Conservation (phyloP, 2,888 invertebrate genomes). For the Hirtodrosophila duncani region DNA sequence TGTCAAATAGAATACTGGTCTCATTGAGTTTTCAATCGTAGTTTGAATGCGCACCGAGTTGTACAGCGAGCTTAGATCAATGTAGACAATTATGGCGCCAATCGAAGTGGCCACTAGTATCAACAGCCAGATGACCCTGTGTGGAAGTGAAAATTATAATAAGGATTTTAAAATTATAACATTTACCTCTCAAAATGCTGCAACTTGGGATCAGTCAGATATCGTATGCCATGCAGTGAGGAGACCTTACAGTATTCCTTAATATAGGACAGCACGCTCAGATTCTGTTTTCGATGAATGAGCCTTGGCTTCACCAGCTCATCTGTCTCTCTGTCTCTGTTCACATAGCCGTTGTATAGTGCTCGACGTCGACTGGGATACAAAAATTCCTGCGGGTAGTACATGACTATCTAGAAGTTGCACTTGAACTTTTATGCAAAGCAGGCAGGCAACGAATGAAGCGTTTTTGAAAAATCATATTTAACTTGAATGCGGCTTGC, state of each 20-base stretch:
- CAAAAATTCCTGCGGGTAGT: constrained; percentile 48
- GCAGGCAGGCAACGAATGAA: constrained; percentile 14
- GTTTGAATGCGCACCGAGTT: constrained; percentile 63
- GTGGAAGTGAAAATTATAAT: no score
- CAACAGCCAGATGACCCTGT: constrained; percentile 70
- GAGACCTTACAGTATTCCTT: constrained; percentile 65
- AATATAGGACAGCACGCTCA: constrained; percentile 46
- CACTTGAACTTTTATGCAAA: no score
- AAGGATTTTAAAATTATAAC: not conserved
- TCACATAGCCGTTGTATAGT: constrained; percentile 30
- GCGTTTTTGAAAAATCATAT: constrained; percentile 43
- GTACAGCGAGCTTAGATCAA: constrained; percentile 63
- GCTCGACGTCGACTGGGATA: constrained; percentile 45
- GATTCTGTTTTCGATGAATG: constrained; percentile 12
- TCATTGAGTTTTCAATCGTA: constrained; percentile 71
- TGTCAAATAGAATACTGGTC: constrained; percentile 64
- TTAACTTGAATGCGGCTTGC: constrained; percentile 37
- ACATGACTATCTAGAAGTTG: no score
- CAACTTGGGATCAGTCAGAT: constrained; percentile 66
- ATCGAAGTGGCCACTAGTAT: constrained; percentile 62
- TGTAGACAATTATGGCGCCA: constrained; percentile 60
- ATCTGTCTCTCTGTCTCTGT: constrained; percentile 13
- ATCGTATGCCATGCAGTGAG: constrained; percentile 73
- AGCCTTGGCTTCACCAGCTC: constrained; percentile 8
- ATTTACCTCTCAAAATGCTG: constrained; percentile 68